These are phyloP conservation scores for Gymnoscopelus microlampas DNA, from an alignment of 2,797 vertebrate genomes.

Conservation along the genomic window DNA sequence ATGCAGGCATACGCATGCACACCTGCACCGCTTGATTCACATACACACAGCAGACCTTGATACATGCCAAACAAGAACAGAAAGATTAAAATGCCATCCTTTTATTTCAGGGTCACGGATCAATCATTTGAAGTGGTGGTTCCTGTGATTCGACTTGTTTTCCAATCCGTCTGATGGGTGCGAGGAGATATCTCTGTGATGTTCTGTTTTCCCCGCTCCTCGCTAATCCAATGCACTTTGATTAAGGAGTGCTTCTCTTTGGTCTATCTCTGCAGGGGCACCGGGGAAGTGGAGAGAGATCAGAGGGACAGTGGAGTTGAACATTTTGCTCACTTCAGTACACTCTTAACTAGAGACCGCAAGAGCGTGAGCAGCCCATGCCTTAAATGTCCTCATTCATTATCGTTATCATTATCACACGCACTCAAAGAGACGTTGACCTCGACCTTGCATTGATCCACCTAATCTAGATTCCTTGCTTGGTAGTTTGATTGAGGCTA, in stretches of 20 bases:
- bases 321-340: slow-evolving; percentile 75
- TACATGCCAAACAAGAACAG: slow-evolving; percentile 53
- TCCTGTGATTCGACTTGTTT: slow-evolving; percentile 68
- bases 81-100: slow-evolving; percentile 74
- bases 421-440: slow-evolving; percentile 45
- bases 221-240: slow-evolving; percentile 79
- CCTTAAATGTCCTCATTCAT: slow-evolving; percentile 58
- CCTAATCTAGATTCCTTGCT: slow-evolving; percentile 24
- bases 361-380: slow-evolving; percentile 40
- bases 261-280: slow-evolving; percentile 76
- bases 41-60: slow-evolving; percentile 36
- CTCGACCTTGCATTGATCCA: slow-evolving; percentile 33
- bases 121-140: slow-evolving; percentile 70
- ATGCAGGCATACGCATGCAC: background rate
- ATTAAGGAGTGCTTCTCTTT: slow-evolving; percentile 75
- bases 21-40: slow-evolving; percentile 3
- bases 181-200: slow-evolving; percentile 72
- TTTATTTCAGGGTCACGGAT: slow-evolving; percentile 69
- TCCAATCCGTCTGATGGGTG: slow-evolving; percentile 67
- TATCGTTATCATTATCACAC: slow-evolving; percentile 45
- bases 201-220: slow-evolving; percentile 53
- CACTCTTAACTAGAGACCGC: slow-evolving; percentile 61
- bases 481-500: slow-evolving; percentile 12
- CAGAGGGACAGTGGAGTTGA: slow-evolving; percentile 63
- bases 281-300: slow-evolving; percentile 63